Conservation (phyloP, 1,140 invertebrate genomes). For the Ganaspis sp. region DNA sequence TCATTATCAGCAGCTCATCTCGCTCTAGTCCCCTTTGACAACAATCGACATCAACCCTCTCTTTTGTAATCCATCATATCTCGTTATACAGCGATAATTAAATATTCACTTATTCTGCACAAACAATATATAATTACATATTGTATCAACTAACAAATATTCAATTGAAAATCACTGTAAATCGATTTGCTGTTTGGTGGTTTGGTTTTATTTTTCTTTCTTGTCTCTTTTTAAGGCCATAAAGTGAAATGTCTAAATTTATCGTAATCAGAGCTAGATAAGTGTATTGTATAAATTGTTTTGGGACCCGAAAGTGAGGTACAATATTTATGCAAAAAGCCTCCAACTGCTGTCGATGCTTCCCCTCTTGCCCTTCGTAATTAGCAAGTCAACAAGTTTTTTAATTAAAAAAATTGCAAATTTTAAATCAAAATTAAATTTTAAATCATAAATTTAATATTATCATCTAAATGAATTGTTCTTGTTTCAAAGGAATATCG, state of each 20-base stretch:
- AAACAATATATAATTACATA: constrained; percentile 58
- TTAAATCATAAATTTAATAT: no score
- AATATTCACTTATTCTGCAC: constrained; percentile 55
- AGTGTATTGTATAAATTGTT: constrained; percentile 63
- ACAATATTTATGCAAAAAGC: constrained; percentile 62
- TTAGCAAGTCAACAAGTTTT: no score
- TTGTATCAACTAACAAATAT: constrained; percentile 60
- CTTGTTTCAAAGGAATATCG: no score
- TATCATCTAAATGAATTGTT: no score
- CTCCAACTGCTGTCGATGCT: constrained; percentile 28
- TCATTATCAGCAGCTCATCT: constrained; percentile 44
- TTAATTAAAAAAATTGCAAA: no score
- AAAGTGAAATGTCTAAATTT: constrained; percentile 70
- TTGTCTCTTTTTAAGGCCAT: constrained; percentile 68
- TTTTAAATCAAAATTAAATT: no score
- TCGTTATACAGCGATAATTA: constrained; percentile 58
- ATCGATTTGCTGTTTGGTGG: constrained; percentile 41
- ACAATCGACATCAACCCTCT: constrained; percentile 46
- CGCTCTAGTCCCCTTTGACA: constrained; percentile 53
- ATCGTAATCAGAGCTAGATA: constrained; percentile 65
- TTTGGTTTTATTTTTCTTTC: constrained; percentile 49
- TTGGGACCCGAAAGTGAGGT: constrained; percentile 64
- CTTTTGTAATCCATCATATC: constrained; percentile 43
- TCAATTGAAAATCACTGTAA: constrained; percentile 62
- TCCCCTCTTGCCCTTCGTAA: not conserved